These are phyloP conservation scores for Serripes groenlandicus DNA, from an alignment of 2,888 invertebrate genomes.

Conservation along the genomic window DNA sequence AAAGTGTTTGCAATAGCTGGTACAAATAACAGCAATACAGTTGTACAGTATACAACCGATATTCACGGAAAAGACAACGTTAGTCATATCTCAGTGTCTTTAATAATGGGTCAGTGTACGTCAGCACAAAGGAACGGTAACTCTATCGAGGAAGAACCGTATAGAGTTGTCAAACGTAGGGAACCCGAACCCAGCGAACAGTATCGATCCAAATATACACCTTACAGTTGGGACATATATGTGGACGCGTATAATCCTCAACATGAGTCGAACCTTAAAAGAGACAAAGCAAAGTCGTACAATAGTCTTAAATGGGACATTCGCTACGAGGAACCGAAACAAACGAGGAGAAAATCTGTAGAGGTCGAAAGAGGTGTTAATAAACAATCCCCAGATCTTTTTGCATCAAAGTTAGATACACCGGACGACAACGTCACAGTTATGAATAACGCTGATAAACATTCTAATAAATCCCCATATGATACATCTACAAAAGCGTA, in stretches of 20 bases:
- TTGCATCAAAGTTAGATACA: too few species aligned
- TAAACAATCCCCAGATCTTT: too few species aligned
- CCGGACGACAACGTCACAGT: too few species aligned
- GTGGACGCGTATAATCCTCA: neutral
- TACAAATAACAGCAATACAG: neutral
- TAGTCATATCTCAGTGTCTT: neutral
- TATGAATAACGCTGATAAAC: too few species aligned
- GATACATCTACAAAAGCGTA: too few species aligned
- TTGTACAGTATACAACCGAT: too few species aligned
- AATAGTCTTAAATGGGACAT: constrained; percentile 9
- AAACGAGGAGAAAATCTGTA: constrained; percentile 6
- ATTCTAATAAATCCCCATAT: too few species aligned
- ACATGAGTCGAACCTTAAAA: neutral
- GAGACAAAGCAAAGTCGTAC: neutral
- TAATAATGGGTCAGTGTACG: constrained; percentile 17
- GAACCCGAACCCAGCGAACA: neutral
- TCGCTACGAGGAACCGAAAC: neutral
- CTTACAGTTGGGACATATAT: constrained; percentile 5
- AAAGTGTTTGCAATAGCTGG: neutral
- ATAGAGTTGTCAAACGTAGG: neutral
- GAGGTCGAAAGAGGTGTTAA: neutral
- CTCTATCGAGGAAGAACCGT: constrained; percentile 13
- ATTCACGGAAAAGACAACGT: too few species aligned
- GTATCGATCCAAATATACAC: constrained; percentile 1
- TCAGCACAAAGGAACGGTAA: neutral